Conservation (phyloP, 2,113 vertebrate genomes). For the Callocephalon fimbriatum region DNA sequence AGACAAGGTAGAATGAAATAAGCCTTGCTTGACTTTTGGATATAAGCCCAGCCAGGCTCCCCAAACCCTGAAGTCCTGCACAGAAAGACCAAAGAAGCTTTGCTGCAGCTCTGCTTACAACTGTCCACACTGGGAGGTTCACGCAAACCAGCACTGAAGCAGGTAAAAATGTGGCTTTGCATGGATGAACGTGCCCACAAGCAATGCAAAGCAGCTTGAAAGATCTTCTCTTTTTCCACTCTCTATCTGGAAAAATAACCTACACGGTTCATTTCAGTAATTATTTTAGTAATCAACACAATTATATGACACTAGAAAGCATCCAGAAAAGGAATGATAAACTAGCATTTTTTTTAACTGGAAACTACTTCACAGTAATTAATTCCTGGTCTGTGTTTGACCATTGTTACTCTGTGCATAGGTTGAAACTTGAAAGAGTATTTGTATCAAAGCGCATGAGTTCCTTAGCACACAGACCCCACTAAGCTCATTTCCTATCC, state of each 20-base stretch:
- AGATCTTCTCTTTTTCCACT: not conserved
- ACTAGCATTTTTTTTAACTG: not conserved
- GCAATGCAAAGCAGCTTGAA: not conserved
- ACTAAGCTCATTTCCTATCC: constrained; percentile 57
- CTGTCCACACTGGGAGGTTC: not conserved
- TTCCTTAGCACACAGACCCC: not conserved
- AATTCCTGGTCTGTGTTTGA: not conserved
- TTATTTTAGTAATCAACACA: not conserved
- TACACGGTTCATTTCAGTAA: not conserved
- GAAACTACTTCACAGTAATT: not conserved
- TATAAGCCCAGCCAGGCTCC: not conserved
- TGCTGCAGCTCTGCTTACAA: not conserved
- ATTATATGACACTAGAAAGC: not conserved
- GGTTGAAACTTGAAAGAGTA: not conserved
- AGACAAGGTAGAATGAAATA: not conserved
- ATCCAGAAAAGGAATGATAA: not conserved
- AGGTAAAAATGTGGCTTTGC: not conserved
- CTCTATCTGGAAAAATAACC: not conserved
- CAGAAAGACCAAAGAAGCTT: not conserved
- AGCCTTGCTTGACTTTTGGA: not conserved
- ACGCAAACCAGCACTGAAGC: not conserved
- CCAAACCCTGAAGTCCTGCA: not conserved
- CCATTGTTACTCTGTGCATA: not conserved
- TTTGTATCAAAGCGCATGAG: not conserved
- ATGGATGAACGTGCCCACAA: not conserved